Percentiles rank a stretch among this genome's conserved stretches.
phyloP scores from a whole-genome alignment of 1,140 invertebrate genomes.

The Eufriesea mexicana region DNA sequence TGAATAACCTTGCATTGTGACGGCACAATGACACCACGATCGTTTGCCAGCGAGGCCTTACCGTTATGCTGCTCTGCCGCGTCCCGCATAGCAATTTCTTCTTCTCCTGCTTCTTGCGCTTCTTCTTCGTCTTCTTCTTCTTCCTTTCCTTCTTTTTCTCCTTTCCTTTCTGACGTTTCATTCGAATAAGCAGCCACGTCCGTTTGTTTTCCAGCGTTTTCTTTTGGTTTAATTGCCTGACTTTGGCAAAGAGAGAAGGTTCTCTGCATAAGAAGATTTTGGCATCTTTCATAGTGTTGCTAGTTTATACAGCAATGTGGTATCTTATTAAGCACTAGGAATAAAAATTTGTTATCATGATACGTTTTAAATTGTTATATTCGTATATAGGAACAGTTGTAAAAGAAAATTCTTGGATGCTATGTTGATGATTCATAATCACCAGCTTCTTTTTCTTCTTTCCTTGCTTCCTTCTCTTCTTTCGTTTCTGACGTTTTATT shows the following conservation, averaged over 20 bases:
- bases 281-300: no score
- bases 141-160: not conserved
- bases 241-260: not conserved
- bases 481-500: constrained; percentile 21
- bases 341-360: no score
- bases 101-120: constrained; percentile 31
- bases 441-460: not conserved
- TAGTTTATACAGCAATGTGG: no score
- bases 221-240: not conserved
- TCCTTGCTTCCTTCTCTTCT: not conserved
- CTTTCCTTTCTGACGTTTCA: not conserved
- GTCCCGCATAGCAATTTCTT: constrained; percentile 78
- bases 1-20: constrained; percentile 82
- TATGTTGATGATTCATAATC: no score
- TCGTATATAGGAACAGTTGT: no score
- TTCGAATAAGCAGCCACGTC: constrained; percentile 28
- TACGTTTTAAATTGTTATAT: no score
- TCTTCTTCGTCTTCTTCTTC: constrained; percentile 27
- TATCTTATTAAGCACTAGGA: no score
- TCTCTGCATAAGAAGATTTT: no score
- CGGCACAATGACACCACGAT: constrained; percentile 80
- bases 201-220: not conserved
- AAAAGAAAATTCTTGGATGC: no score
- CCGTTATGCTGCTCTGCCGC: constrained; percentile 78
- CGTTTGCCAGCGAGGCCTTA: constrained; percentile 77